Evolutionary conservation across 2,797 vertebrate genomes (phyloP).

Genomic region (Hippocampus kuda): DNA sequence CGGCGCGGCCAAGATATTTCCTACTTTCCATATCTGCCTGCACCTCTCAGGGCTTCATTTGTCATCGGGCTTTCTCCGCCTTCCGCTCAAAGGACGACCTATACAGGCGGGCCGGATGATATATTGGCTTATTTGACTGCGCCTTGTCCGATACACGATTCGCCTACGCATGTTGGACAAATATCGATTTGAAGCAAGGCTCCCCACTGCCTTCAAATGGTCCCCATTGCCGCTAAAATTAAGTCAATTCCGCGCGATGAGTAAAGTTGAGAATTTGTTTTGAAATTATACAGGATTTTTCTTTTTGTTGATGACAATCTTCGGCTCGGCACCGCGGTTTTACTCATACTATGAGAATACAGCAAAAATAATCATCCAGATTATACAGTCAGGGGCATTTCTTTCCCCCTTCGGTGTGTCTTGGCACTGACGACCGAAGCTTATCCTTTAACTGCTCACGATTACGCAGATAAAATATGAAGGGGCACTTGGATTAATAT

Average conservation of each 20-base stretch:
- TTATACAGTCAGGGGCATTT: not conserved
- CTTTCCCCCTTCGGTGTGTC: not conserved
- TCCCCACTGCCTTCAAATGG: too few species aligned
- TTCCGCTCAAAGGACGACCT: slow-evolving; percentile 16
- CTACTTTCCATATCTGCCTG: slow-evolving; percentile 41
- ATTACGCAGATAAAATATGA: slow-evolving; percentile 31
- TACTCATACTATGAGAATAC: not conserved
- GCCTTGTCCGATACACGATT: not conserved
- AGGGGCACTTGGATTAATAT: not conserved
- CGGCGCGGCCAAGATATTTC: slow-evolving; percentile 25
- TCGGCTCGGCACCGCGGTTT: not conserved
- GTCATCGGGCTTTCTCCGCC: slow-evolving; percentile 16
- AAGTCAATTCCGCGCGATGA: too few species aligned
- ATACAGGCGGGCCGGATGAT: not conserved
- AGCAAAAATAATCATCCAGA: not conserved
- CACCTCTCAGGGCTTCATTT: slow-evolving; percentile 21
- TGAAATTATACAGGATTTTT: too few species aligned
- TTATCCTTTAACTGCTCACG: slow-evolving; percentile 42
- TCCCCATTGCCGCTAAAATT: too few species aligned
- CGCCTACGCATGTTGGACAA: not conserved
- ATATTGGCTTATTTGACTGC: not conserved
- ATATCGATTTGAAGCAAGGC: too few species aligned
- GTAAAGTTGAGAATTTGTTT: too few species aligned
- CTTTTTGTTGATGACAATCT: too few species aligned
- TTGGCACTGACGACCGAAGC: slow-evolving; percentile 6